Evolutionary conservation across 1,140 invertebrate species (phyloP), one percentile per base, ranked within the genome.

Genomic region (Lepidurus packardi): DNA sequence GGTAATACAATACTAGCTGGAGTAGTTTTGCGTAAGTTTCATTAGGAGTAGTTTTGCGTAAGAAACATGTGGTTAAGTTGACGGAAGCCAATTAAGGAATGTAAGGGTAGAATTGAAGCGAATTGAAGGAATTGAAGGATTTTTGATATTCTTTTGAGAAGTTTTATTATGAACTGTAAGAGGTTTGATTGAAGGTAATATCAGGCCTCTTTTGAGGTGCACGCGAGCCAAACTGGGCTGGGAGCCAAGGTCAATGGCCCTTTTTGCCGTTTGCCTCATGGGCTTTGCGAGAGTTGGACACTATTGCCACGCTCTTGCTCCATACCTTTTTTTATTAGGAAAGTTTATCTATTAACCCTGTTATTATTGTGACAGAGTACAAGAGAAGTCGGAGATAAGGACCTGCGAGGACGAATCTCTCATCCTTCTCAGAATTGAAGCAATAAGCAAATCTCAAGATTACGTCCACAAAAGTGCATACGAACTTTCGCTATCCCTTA

Each of bases 181-280:
- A 65, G 6, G 53, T 65, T 34, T 16, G 53, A 65, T 65, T 7
- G 16, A 9, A 65, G 16, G 53, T 65, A 21, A 65, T 65, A 65
- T 65, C 53, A 65, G 53, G 16, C 13, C 53, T 65, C 13, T 65
- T 65, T 16, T 7, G 53, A 65, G 53, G 21, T 65, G 53, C 53
- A 65, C 7, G 21, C 53, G 21, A 65, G 53, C 16, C 53, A 65
- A 65, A 65, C 53, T 65, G 53, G 53, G 53, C 53, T 65, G 53
- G 16, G 53, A 65, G 53, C 53, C 53, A 65, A 65, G 53, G 53
- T 65, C 53, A 21, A 65, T 65, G 53, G 53, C 53, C 53, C 53
- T 3, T 65, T 65, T 65, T 21, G 53, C 53, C 21, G 53, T 65
- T 65, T 65, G 53, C 53, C 53, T 65, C 53, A 65, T 65, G 53